Percentiles rank a stretch among this genome's conserved stretches.
Evolutionary conservation across 2,113 vertebrate genomes (phyloP).

Genomic region (Pterocles gutturalis): DNA sequence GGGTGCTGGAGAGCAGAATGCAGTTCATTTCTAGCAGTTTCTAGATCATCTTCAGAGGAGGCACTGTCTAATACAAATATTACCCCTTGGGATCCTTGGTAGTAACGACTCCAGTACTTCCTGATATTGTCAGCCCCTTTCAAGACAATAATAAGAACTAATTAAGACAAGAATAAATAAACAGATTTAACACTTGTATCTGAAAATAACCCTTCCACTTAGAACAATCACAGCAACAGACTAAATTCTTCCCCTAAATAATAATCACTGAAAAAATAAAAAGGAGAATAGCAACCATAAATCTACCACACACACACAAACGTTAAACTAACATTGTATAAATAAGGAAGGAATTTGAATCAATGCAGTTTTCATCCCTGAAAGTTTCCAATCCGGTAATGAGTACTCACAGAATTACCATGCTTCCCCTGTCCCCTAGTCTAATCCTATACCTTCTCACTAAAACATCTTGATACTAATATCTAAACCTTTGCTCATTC

Average conservation of each 20-base stretch:
- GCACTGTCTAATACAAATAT: constrained; percentile 97
- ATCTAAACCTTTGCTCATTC: neutral
- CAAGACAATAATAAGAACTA: constrained; percentile 58
- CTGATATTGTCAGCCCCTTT: constrained; percentile 95
- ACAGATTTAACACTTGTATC: neutral
- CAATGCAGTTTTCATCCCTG: neutral
- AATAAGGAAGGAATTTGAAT: neutral
- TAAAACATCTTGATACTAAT: neutral
- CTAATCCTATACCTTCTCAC: neutral
- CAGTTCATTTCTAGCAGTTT: constrained; percentile 93
- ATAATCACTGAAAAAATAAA: neutral
- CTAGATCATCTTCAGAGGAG: constrained; percentile 93
- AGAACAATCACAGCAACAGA: neutral
- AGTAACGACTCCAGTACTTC: constrained; percentile 99
- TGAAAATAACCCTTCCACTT: neutral
- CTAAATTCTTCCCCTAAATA: neutral
- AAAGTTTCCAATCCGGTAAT: neutral
- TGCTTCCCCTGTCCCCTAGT: neutral
- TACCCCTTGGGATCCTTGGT: constrained; percentile 98
- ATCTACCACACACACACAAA: neutral
- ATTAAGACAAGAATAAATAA: constrained; percentile 5
- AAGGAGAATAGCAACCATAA: neutral
- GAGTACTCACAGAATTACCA: neutral
- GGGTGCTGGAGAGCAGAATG: constrained; percentile 97
- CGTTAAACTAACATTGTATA: neutral